A percentile compares a stretch with the other conserved stretches of the same genome.
Conservation (phyloP, 2,113 vertebrate species). For the Xenotilapia caudafasciata region DNA sequence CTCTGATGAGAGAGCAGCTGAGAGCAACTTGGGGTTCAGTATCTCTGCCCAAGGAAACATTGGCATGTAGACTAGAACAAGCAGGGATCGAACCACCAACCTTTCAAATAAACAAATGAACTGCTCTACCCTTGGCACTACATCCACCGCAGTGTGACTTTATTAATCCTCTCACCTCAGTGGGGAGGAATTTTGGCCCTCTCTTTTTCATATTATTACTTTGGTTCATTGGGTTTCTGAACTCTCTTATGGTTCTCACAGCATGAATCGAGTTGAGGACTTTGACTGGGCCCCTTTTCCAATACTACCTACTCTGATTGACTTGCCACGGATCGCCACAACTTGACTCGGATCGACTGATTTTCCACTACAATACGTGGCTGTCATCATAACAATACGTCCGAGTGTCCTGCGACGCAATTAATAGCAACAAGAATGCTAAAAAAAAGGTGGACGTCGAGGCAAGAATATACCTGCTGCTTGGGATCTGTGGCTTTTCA, state of each 20-base stretch:
- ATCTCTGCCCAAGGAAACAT: not conserved
- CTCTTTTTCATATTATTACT: not conserved
- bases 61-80: not conserved
- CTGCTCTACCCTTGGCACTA: not conserved
- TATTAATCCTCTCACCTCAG: not conserved
- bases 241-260: not conserved
- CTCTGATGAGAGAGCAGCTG: not conserved
- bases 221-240: not conserved
- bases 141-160: not conserved
- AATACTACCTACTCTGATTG: not conserved
- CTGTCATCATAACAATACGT: not conserved
- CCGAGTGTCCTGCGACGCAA: accelerated
- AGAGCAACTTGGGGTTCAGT: not conserved
- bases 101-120: not conserved
- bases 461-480: not conserved
- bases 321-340: not conserved
- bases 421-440: not conserved
- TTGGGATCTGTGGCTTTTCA: not conserved
- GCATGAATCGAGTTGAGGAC: not conserved
- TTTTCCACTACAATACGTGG: not conserved
- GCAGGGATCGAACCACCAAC: not conserved
- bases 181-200: not conserved
- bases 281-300: not conserved
- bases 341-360: not conserved
- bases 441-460: not conserved